Percentiles rank a stretch among this genome's conserved stretches.
Conservation (phyloP, 2,797 vertebrate genomes). For the Rallus crepitans region DNA sequence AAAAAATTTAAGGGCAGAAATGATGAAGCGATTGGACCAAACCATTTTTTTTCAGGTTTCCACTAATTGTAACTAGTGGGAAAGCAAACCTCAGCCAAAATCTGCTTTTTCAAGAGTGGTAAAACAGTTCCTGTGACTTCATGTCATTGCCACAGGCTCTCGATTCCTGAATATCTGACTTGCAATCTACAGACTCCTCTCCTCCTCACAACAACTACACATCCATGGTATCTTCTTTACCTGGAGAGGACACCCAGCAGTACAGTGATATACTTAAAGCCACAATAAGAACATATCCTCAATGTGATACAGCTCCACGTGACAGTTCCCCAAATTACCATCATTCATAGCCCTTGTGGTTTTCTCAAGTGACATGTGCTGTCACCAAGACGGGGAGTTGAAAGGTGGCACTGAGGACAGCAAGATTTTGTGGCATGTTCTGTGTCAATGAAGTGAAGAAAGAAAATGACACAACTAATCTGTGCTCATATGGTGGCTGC, state of each 20-base stretch:
- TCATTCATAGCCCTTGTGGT: neutral
- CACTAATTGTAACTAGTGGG: neutral
- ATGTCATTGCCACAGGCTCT: neutral
- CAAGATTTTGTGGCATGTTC: neutral
- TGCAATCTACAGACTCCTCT: neutral
- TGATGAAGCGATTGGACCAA: neutral
- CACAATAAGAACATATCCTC: neutral
- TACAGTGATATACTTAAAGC: neutral
- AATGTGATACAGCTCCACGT: neutral
- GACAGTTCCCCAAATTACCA: neutral
- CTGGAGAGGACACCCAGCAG: neutral
- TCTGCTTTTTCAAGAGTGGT: neutral
- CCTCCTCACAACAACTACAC: fast-evolving
- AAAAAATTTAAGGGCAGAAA: neutral
- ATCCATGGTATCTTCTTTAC: neutral
- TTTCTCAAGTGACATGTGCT: neutral
- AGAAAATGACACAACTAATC: neutral
- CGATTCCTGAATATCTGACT: neutral
- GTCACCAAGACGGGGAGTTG: neutral
- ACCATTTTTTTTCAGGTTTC: neutral
- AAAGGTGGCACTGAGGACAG: neutral
- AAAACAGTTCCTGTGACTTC: neutral
- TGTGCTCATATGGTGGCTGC: fast-evolving
- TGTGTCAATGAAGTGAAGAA: neutral
- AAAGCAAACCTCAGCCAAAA: neutral